Evolutionary conservation across 2,888 invertebrate species (phyloP), one percentile per base, ranked within the genome.

Genomic region (Drosophila mercatorum): DNA sequence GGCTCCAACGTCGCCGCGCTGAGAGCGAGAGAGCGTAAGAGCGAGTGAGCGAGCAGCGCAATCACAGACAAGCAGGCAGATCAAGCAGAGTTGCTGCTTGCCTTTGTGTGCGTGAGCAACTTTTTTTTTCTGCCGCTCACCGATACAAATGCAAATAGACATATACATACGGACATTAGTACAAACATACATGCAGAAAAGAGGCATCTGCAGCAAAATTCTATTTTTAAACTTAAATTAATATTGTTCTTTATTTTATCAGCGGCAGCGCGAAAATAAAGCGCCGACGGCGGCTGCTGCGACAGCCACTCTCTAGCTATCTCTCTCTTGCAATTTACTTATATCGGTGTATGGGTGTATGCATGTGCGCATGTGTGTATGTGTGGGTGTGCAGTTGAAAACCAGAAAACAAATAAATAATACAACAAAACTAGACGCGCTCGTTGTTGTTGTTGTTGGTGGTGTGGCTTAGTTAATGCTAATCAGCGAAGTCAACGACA

Each of bases 171-270:
- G 58, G 11, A 55, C 31, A 59, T 12, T 62, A 49, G 36, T 43
- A 60, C 61, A 60, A 64, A 71, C 64, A 71, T 63, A 74, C 56
- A 77, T 76, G 77, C 81, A 72, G 69, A 69, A 64, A 87, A 80
- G 79, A 83, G 80, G 88, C 85, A 88, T 88, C 86, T 85, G 88
- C 85, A 81, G 86, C 80, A 65, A 69, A 87, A 81, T 79, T 90
- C 90, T 90, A 90, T 90, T 90, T 90, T 88, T 90, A 90, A 87
- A 90, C 90, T 86, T 90, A 87, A 90, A 87, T 91, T 90, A 90
- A 90, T 87, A 90, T 90, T 90, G 83, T 90, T 89, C 88, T 90
- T 90, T 90, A 90, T 90, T 90, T 90, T 90, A 90, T 90, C 90
- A 90, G 89, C 90, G 75, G 78, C 75, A 78, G 73, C 80, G 86